Evolutionary conservation across 2,113 vertebrate genomes (phyloP).

Genomic region (Gallinago paraguaiae): DNA sequence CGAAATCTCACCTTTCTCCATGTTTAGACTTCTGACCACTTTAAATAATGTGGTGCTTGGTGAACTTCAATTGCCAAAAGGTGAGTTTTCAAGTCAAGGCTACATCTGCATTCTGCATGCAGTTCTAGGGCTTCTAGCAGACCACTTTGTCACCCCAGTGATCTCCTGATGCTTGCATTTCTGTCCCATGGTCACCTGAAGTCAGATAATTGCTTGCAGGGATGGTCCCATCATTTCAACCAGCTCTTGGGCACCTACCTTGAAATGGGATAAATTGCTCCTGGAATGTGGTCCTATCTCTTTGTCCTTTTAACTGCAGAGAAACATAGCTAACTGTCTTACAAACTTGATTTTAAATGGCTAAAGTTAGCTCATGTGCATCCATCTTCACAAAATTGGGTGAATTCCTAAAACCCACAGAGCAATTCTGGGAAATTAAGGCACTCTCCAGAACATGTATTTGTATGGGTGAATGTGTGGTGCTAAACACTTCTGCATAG

Average conservation of each 20-base stretch:
- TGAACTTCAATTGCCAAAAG: background rate
- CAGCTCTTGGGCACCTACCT: background rate
- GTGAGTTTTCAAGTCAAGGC: background rate
- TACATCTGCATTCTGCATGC: accelerated
- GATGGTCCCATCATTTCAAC: background rate
- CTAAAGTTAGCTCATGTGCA: background rate
- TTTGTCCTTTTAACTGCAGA: background rate
- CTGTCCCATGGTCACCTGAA: background rate
- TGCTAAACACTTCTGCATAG: background rate
- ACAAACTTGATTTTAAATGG: background rate
- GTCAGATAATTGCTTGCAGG: background rate
- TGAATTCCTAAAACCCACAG: background rate
- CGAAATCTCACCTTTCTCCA: background rate
- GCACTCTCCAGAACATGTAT: background rate
- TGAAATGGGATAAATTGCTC: background rate
- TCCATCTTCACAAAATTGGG: background rate
- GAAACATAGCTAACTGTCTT: background rate
- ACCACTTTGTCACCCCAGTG: background rate
- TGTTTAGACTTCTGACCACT: background rate
- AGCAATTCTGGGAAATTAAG: background rate
- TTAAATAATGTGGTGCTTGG: background rate
- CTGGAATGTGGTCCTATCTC: accelerated
- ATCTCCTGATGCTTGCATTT: background rate
- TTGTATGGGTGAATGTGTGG: accelerated
- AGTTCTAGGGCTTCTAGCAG: background rate